A percentile compares a stretch with the other conserved stretches of the same genome.
Evolutionary conservation across 2,888 invertebrate species (phyloP).

Genomic region (Drosophila prostipennis): DNA sequence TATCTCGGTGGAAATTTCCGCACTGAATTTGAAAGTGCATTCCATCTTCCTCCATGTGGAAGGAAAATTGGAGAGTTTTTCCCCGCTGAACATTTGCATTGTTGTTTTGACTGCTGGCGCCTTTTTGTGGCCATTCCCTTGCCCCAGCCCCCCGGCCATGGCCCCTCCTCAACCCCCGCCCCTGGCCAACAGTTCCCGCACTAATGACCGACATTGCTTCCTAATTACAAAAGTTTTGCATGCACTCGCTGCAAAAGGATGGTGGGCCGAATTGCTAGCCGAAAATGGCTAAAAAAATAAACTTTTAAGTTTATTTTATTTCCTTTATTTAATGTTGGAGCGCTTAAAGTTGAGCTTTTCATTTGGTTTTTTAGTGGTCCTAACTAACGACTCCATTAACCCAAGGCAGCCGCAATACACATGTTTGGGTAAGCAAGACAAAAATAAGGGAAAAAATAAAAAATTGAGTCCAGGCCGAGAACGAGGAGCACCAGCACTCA

Average conservation of each 20-base stretch:
- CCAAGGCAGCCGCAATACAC: slow-evolving; percentile 53
- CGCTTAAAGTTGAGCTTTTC: slow-evolving; percentile 61
- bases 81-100: slow-evolving; percentile 66
- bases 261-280: slow-evolving; percentile 21
- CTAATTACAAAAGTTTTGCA: slow-evolving; percentile 81
- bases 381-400: slow-evolving; percentile 70
- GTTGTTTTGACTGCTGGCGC: slow-evolving; percentile 72
- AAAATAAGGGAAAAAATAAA: slow-evolving; percentile 4
- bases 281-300: slow-evolving; percentile 28
- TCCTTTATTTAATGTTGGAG: slow-evolving; percentile 70
- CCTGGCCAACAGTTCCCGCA: slow-evolving; percentile 35
- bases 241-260: slow-evolving; percentile 59
- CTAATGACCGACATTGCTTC: slow-evolving; percentile 80
- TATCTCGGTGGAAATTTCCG: slow-evolving; percentile 8
- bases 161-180: slow-evolving; percentile 7
- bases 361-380: slow-evolving; percentile 49
- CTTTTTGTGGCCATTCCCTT: slow-evolving; percentile 61
- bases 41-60: slow-evolving; percentile 24
- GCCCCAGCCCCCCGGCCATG: background rate
- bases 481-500: slow-evolving; percentile 13
- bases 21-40: slow-evolving; percentile 25
- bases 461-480: slow-evolving; percentile 33
- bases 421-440: slow-evolving; percentile 43
- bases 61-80: slow-evolving; percentile 15
- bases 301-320: slow-evolving; percentile 73